These are phyloP conservation scores for Amphiprion clarkii DNA, from an alignment of 2,797 vertebrate species.

Conservation along the genomic window DNA sequence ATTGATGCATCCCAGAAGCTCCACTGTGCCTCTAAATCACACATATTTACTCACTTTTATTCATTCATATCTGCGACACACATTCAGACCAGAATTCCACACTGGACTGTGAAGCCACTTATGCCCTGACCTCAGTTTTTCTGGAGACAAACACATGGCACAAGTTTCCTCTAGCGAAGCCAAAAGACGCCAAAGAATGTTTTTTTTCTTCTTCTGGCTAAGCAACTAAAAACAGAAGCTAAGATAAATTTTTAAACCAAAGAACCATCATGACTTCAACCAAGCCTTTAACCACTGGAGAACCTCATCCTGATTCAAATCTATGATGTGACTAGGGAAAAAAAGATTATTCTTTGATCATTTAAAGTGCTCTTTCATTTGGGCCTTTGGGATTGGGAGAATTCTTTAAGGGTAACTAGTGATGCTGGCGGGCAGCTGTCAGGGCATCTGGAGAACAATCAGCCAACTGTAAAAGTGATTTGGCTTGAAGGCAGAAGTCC, in stretches of 20 bases:
- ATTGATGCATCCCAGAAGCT: conserved; percentile 36
- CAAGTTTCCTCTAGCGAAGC: neutral
- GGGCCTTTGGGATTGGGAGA: neutral
- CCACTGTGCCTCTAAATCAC: neutral
- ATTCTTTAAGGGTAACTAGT: neutral
- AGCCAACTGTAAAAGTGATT: conserved; percentile 51
- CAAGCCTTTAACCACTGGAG: neutral
- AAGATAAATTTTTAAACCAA: neutral
- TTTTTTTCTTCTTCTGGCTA: neutral
- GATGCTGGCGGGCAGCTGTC: conserved; percentile 42
- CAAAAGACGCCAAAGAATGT: too few species aligned
- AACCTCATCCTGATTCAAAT: neutral
- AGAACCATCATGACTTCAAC: neutral
- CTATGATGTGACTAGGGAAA: neutral
- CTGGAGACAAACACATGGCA: conserved; percentile 32
- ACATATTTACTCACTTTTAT: neutral
- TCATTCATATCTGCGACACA: neutral
- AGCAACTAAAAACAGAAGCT: neutral
- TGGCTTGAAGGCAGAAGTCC: conserved; percentile 53
- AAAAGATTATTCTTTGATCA: conserved; percentile 3
- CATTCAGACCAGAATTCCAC: conserved; percentile 7
- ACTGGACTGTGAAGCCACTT: neutral
- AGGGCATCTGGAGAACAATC: conserved; percentile 48
- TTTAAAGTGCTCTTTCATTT: conserved; percentile 14
- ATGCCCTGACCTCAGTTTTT: conserved; percentile 3